These are phyloP conservation scores for Tarsius wallacei DNA, from an alignment of 2,797 vertebrate genomes.

Conservation along the genomic window DNA sequence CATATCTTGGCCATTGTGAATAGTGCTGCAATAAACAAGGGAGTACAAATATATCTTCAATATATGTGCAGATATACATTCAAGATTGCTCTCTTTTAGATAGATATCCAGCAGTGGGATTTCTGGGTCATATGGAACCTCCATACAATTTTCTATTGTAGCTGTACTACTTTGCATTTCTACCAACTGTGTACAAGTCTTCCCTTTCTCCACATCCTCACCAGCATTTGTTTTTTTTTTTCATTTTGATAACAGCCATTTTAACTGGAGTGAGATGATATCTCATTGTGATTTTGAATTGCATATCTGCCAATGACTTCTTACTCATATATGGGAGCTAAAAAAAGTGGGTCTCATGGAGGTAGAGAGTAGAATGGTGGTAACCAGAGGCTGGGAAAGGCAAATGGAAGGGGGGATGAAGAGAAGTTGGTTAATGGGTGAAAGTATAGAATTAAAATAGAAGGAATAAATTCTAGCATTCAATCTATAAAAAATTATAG, in stretches of 20 bases:
- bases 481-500: not conserved
- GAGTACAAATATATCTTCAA: not conserved
- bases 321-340: not conserved
- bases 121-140: not conserved
- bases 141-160: not conserved
- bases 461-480: not conserved
- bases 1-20: not conserved
- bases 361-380: not conserved
- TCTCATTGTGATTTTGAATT: not conserved
- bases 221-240: not conserved
- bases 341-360: not conserved
- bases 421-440: not conserved
- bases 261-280: not conserved
- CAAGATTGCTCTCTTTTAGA: not conserved
- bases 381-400: not conserved
- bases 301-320: not conserved
- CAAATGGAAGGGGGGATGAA: not conserved
- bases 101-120: not conserved
- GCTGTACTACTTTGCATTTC: not conserved
- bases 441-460: not conserved
- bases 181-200: not conserved
- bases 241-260: not conserved
- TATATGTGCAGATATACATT: not conserved
- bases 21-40: not conserved
- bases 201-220: not conserved